Evolutionary conservation across 2,113 vertebrate species (phyloP).

Genomic region (Oreamnos americanus): DNA sequence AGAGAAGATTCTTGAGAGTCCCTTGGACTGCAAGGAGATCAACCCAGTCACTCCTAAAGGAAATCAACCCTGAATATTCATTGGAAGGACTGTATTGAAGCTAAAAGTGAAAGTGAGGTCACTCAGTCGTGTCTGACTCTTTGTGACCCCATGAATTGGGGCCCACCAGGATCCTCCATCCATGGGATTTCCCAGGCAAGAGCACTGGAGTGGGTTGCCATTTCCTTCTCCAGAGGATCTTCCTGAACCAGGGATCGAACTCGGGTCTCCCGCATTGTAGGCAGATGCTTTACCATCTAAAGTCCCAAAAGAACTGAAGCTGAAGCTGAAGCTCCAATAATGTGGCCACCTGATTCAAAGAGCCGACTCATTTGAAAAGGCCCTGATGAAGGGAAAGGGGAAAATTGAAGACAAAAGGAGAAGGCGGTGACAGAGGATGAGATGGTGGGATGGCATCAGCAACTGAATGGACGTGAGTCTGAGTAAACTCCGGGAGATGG

Average conservation of each 20-base stretch:
- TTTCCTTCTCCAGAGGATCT: too few relatives aligned
- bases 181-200: too few relatives aligned
- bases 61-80: not conserved
- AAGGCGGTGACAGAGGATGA: not conserved
- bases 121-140: too few relatives aligned
- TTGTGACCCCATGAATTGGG: too few relatives aligned
- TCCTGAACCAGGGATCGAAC: too few relatives aligned
- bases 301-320: too few relatives aligned
- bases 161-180: too few relatives aligned
- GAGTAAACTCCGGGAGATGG: not conserved
- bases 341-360: not conserved
- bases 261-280: too few relatives aligned
- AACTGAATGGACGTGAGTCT: not conserved
- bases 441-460: not conserved
- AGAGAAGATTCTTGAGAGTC: not conserved
- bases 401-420: not conserved
- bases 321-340: not conserved
- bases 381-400: not conserved
- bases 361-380: not conserved
- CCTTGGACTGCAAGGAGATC: not conserved
- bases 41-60: not conserved
- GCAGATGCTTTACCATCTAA: too few relatives aligned
- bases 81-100: not conserved
- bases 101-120: too few relatives aligned
- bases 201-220: too few relatives aligned